Evolutionary conservation across 1,140 invertebrate genomes (phyloP).

Genomic region (Drosophila willistoni): DNA sequence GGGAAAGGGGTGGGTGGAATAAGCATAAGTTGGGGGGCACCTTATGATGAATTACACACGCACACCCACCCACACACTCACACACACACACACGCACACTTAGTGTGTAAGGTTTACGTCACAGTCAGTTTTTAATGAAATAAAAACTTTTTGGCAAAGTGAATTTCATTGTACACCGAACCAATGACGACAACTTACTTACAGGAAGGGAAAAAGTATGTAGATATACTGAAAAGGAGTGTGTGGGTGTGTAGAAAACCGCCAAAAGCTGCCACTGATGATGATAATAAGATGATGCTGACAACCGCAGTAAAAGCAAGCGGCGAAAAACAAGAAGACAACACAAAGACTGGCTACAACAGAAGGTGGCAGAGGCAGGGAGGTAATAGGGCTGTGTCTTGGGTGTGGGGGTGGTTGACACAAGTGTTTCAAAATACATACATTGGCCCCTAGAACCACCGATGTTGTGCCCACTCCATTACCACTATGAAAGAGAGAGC

Average conservation of each 20-base stretch:
- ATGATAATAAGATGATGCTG: slow-evolving; percentile 77
- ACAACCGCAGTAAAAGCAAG: slow-evolving; percentile 75
- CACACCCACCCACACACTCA: slow-evolving; percentile 35
- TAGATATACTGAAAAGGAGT: not conserved
- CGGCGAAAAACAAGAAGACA: slow-evolving; percentile 37
- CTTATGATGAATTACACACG: slow-evolving; percentile 70
- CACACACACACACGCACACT: slow-evolving; percentile 5
- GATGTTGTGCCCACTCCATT: not conserved
- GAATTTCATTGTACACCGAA: slow-evolving; percentile 76
- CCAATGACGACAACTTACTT: slow-evolving; percentile 58
- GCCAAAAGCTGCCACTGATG: slow-evolving; percentile 80
- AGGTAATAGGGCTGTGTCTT: not conserved
- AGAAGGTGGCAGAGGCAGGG: not conserved
- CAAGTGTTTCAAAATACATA: slow-evolving; percentile 82
- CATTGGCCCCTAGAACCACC: slow-evolving; percentile 16
- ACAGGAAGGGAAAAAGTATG: slow-evolving; percentile 16
- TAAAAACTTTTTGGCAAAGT: slow-evolving; percentile 82
- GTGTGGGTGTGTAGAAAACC: slow-evolving; percentile 59
- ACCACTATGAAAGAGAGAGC: not conserved
- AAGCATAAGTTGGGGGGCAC: slow-evolving; percentile 27
- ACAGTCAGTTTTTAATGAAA: slow-evolving; percentile 75
- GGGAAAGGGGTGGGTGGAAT: no score
- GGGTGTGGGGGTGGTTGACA: slow-evolving; percentile 50
- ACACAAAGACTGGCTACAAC: slow-evolving; percentile 17
- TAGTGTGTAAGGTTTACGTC: slow-evolving; percentile 2